These are phyloP conservation scores for Hydractinia symbiolongicarpus DNA, from an alignment of 30 jellyfish, hydroid and myxozoan genomes.

Conservation along the genomic window DNA sequence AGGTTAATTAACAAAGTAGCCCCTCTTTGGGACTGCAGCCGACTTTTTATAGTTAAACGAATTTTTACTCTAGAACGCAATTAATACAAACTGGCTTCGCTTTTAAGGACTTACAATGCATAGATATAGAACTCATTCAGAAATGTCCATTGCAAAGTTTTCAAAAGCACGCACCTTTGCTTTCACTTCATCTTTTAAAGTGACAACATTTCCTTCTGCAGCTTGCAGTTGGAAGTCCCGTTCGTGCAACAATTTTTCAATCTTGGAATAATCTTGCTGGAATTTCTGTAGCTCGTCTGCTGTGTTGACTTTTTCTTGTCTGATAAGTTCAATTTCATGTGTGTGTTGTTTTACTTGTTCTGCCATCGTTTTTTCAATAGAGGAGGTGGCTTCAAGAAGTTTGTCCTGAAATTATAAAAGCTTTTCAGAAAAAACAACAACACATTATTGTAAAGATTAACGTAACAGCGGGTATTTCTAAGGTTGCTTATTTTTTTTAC, in stretches of 20 bases:
- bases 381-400: constrained; percentile 55
- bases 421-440: neutral
- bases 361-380: constrained; percentile 55
- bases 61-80: no score
- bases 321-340: constrained; percentile 25
- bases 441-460: neutral
- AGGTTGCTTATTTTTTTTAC: no score
- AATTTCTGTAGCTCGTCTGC: constrained; percentile 10
- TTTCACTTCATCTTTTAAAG: constrained; percentile 9
- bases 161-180: constrained; percentile 16
- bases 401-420: constrained; percentile 36
- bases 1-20: no score
- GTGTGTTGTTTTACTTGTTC: constrained; percentile 41
- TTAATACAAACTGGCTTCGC: no score
- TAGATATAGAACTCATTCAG: no score
- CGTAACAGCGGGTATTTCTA: neutral
- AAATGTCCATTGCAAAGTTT: neutral
- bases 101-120: no score
- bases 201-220: neutral
- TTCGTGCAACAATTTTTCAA: constrained; percentile 18
- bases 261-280: constrained; percentile 4
- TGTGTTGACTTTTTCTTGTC: constrained; percentile 49
- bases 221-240: neutral
- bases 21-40: no score
- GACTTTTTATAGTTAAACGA: no score